Evolutionary conservation across 2,888 invertebrate genomes (phyloP), one percentile per base, ranked within the genome.

Genomic region (Eupithecia exiguata): DNA sequence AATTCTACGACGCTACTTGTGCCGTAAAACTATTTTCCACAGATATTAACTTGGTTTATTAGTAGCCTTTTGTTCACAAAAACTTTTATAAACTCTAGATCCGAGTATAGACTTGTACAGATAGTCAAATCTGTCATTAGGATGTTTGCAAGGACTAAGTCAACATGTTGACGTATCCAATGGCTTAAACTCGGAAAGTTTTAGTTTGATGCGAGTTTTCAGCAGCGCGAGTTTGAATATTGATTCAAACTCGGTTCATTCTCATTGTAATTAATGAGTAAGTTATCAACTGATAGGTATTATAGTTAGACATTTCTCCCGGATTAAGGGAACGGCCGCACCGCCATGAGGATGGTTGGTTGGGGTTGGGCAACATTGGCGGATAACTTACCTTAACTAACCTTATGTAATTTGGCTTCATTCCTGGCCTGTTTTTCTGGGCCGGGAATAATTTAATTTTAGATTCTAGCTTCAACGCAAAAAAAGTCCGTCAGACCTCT

Each of bases 241-340:
- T 49, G 49, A 49, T n/a, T n/a, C n/a, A 49, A 49, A n/a, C 49
- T 49, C n/a, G 46, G 18, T 49, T n/a, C 49, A 49, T 49, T 49
- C 49, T n/a, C 49, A 49, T 49, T n/a, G 9, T n/a, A 49, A n/a
- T 49, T 9, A 49, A 49, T 49, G 49, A 49, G 49, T n/a, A 49
- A n/a, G 49, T 53, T 53, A 53, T 53, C 53, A 21, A 53, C 21
- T 49, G 49, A 61, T 61, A 61, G 30, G 30, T 25, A 25, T 18
- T 1, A 5, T 61, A 30, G 61, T 30, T 61, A 30, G 30, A 1
- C 30, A 30, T 30, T 61, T 61, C 61, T 35, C 61, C 30, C 16
- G 25, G 61, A 61, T 61, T 30, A 61, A 21, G 21, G 21, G 21
- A 5, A 21, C 53, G 53, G 53, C 53, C 53, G 21, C 53, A 53